Base-by-base conservation (phyloP, 1,140 invertebrate species). In the Elymnias hypermnestra region DNA sequence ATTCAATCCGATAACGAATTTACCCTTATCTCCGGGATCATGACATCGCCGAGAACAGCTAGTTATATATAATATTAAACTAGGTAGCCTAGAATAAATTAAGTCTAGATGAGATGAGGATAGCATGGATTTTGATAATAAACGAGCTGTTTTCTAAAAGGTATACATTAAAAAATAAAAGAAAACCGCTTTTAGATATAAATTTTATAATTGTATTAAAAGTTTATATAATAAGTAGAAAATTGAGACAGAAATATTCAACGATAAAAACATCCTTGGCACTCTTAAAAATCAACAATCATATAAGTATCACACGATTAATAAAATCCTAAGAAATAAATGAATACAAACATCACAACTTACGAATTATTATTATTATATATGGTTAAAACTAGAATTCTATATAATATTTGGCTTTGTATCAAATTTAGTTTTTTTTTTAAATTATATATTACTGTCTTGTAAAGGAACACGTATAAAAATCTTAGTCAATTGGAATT, bases 301-400 rank as follows among this genome's bases (percentile, higher is more conserved):
- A n/a, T n/a, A n/a, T n/a, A n/a, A n/a, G n/a, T n/a, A n/a, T n/a
- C n/a, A n/a, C n/a, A n/a, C n/a, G n/a, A n/a, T n/a, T n/a, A n/a
- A 54, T 48, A 54, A 46, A 48, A 26, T 48, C 35, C 48, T 57
- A 57, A 29, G 48, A 57, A 57, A 57, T 57, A 52, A 39, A 55
- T 26, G 31, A 37, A 35, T 50, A 46, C 19, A 44, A 44, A 44
- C 25, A 33, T 33, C 28, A 33, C 10, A 46, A 38, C 22, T 28
- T 46, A 38, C 15, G 19, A 46, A 21, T 37, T n/a, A n/a, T n/a
- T n/a, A n/a, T n/a, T n/a, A n/a, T n/a, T n/a, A n/a, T n/a, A n/a
- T n/a, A 8, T 28, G 4, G 8, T 4, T 29, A 7, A 10, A 10
- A 19, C 13, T 48, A 40, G 33, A 33, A 31, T 19, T 43, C 26